Conservation (phyloP, 2,113 vertebrate genomes). For the Ictalurus punctatus region DNA sequence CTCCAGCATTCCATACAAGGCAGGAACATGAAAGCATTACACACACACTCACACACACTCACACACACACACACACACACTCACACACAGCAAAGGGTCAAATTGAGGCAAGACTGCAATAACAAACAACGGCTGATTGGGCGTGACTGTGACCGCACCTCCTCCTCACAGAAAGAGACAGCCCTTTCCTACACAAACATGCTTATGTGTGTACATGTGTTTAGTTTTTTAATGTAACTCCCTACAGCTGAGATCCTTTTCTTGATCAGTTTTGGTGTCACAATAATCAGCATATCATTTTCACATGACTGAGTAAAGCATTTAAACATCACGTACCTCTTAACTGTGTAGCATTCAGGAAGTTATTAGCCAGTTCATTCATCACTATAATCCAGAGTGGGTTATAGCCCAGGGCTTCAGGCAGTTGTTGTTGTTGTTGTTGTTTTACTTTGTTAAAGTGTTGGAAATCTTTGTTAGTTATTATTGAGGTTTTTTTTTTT, state of each 20-base stretch:
- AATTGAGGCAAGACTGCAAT: conserved; percentile 63
- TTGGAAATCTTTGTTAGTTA: not conserved
- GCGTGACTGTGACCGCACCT: conserved; percentile 59
- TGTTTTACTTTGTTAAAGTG: not conserved
- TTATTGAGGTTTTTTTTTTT: not conserved
- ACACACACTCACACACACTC: not conserved
- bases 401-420: not conserved
- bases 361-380: not conserved
- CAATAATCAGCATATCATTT: too few relatives aligned
- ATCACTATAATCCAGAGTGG: not conserved
- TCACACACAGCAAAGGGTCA: conserved; percentile 25
- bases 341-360: not conserved
- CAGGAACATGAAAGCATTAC: conserved; percentile 66
- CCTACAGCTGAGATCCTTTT: too few relatives aligned
- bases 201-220: not conserved
- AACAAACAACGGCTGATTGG: conserved; percentile 71
- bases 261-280: too few relatives aligned
- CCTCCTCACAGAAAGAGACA: conserved; percentile 42
- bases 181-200: not conserved
- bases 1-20: conserved; percentile 57
- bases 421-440: not conserved
- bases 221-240: too few relatives aligned
- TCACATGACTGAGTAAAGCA: too few relatives aligned
- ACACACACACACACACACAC: not conserved
- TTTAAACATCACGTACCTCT: not conserved